These are phyloP conservation scores for Daboia siamensis DNA, from an alignment of 2,113 vertebrate species.

Conservation along the genomic window DNA sequence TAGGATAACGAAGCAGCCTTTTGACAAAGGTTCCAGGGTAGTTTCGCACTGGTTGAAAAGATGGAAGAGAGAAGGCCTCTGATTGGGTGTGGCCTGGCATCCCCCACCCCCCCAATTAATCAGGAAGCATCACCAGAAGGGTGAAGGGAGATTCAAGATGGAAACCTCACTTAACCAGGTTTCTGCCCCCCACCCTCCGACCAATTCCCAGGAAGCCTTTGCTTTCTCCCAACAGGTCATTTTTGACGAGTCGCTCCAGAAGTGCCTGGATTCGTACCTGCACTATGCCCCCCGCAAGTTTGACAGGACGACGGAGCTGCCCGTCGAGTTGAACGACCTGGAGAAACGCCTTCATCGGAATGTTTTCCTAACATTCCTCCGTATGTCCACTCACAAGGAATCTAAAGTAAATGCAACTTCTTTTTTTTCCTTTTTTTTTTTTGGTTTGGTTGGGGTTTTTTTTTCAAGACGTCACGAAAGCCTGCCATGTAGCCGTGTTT, in stretches of 20 bases:
- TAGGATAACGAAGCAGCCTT: background rate
- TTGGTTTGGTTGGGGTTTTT: background rate
- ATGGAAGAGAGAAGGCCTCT: background rate
- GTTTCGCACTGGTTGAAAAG: background rate
- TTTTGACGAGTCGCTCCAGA: constrained; percentile 92
- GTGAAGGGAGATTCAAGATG: background rate
- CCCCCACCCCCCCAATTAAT: background rate
- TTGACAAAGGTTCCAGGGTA: too few relatives aligned
- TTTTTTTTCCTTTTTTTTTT: background rate
- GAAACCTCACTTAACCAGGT: background rate
- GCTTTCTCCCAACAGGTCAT: constrained; percentile 78
- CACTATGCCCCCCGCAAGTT: constrained; percentile 79
- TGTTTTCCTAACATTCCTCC: constrained; percentile 89
- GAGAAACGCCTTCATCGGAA: constrained; percentile 80
- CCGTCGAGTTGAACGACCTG: constrained; percentile 70
- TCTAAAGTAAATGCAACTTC: constrained; percentile 79
- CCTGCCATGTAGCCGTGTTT: background rate
- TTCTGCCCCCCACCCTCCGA: background rate
- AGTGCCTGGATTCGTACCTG: constrained; percentile 91
- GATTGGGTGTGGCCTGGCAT: too few relatives aligned
- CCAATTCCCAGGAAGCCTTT: background rate
- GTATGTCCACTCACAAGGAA: constrained; percentile 97
- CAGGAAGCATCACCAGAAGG: background rate
- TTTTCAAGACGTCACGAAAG: background rate
- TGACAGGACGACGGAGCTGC: constrained; percentile 68